phyloP scores from a whole-genome alignment of 2,888 invertebrate genomes.

The Chrysotoxum bicinctum region DNA sequence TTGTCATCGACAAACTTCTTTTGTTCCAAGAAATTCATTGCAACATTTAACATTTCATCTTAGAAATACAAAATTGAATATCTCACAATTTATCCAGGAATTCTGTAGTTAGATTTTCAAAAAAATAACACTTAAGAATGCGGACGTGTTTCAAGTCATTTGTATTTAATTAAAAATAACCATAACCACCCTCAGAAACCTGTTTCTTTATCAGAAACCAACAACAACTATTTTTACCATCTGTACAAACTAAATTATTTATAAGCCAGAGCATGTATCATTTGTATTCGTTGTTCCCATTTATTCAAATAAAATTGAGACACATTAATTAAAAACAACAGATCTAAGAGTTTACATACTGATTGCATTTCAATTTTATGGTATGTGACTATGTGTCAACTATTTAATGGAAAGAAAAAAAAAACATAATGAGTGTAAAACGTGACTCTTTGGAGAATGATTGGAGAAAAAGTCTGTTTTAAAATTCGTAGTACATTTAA shows the following conservation, averaged over 20 bases:
- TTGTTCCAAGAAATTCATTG: too few relatives aligned
- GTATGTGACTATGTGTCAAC: conserved; percentile 24
- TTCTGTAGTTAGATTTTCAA: background rate
- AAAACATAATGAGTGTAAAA: conserved; percentile 27
- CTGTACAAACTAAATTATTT: background rate
- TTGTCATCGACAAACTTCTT: too few relatives aligned
- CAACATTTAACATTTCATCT: too few relatives aligned
- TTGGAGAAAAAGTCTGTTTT: conserved; percentile 22
- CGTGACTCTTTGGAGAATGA: conserved; percentile 23
- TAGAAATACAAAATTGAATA: too few relatives aligned
- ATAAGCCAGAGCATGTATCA: background rate
- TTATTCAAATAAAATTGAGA: conserved; percentile 21
- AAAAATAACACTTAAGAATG: background rate
- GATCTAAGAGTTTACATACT: conserved; percentile 26
- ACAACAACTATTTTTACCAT: conserved; percentile 10
- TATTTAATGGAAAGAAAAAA: background rate
- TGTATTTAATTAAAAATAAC: background rate
- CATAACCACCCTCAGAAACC: conserved; percentile 28
- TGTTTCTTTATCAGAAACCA: conserved; percentile 6
- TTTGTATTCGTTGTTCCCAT: background rate
- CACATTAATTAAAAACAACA: conserved; percentile 36
- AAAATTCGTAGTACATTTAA: background rate
- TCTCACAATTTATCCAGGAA: background rate
- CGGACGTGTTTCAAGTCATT: background rate
- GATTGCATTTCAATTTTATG: conserved; percentile 45